A percentile compares a stretch with the other conserved stretches of the same genome.
These are phyloP conservation scores for Chymomyza amoena DNA, from an alignment of 2,888 invertebrate species.

Conservation along the genomic window DNA sequence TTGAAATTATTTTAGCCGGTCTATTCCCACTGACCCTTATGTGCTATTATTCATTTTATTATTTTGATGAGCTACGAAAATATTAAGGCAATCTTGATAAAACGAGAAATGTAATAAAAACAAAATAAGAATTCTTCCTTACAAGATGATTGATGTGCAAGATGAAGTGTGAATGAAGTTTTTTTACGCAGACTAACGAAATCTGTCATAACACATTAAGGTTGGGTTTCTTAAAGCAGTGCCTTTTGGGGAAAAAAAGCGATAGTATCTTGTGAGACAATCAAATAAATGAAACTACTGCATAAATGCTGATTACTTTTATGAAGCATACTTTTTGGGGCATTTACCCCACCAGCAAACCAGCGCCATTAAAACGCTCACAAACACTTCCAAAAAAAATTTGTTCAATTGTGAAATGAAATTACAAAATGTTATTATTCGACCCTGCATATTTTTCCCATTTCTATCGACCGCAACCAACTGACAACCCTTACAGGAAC, in stretches of 20 bases:
- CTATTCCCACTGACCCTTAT: not conserved
- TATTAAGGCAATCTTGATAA: not conserved
- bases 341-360: not conserved
- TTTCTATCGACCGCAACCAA: not conserved
- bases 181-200: not conserved
- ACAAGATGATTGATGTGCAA: not conserved
- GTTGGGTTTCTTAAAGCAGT: not conserved
- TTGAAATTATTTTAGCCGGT: not conserved
- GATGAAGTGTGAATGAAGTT: not conserved
- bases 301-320: not conserved
- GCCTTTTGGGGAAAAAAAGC: not conserved
- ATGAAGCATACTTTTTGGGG: not conserved
- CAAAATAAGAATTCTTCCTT: not conserved
- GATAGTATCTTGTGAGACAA: not conserved
- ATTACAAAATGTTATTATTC: not conserved
- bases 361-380: not conserved
- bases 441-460: not conserved
- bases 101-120: not conserved
- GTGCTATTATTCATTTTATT: not conserved
- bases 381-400: not conserved
- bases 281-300: not conserved
- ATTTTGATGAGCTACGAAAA: not conserved
- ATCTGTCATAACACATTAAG: not conserved
- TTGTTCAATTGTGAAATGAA: not conserved
- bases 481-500: constrained; percentile 10